Percentiles rank a stretch among this genome's conserved stretches.
phyloP scores from a whole-genome alignment of 2,797 vertebrate species.

The Bradypodion pumilum region DNA sequence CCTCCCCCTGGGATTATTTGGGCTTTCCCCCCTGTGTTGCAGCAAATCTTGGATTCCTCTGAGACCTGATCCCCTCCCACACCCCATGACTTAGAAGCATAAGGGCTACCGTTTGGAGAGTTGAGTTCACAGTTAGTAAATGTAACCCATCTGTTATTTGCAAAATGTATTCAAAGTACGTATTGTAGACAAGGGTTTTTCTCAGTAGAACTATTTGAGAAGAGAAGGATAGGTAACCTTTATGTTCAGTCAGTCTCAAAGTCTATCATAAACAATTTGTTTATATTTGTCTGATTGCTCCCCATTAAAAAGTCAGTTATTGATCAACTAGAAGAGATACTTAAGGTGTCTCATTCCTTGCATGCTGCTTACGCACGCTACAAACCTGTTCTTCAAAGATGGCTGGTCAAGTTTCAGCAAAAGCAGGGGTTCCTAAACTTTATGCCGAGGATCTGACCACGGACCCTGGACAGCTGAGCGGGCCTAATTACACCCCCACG shows the following conservation, averaged over 20 bases:
- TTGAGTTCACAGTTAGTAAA: neutral
- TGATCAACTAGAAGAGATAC: neutral
- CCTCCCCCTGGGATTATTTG: neutral
- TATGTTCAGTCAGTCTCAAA: neutral
- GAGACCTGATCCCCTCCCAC: neutral
- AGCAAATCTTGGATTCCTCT: neutral
- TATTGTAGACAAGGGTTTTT: neutral
- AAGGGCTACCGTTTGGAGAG: neutral
- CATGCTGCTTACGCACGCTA: neutral
- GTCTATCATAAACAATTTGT: neutral
- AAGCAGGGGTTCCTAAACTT: no score
- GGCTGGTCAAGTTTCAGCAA: neutral
- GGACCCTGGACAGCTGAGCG: no score
- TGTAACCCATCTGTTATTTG: neutral
- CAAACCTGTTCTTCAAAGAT: neutral
- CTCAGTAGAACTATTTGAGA: neutral
- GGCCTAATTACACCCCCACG: no score
- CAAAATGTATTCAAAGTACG: neutral
- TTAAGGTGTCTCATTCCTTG: no score
- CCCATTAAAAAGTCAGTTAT: neutral
- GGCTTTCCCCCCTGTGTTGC: neutral
- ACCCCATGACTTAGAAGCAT: neutral
- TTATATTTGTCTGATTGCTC: neutral
- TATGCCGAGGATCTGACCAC: no score
- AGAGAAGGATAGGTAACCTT: neutral